Evolutionary conservation across 1,140 invertebrate genomes (phyloP).

Genomic region (Archivesica marissinica): DNA sequence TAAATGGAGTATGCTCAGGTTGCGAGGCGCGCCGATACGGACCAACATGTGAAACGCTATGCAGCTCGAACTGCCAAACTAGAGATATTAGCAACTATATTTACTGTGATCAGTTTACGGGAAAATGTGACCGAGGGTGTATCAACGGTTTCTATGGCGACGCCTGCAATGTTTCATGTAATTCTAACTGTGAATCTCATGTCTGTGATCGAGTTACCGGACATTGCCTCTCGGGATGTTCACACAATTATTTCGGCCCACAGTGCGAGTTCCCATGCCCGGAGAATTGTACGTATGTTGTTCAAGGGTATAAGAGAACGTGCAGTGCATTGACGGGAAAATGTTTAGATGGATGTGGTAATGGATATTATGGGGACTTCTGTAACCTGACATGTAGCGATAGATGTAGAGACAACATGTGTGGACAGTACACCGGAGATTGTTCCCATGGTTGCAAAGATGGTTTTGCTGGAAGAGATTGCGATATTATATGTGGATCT

Average conservation of each 20-base stretch:
- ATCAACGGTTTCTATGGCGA: constrained; percentile 22
- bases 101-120: constrained; percentile 34
- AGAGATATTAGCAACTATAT: neutral
- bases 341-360: constrained; percentile 21
- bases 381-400: constrained; percentile 33
- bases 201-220: constrained; percentile 21
- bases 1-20: neutral
- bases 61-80: constrained; percentile 4
- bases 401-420: constrained; percentile 35
- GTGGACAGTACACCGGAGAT: constrained; percentile 11
- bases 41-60: neutral
- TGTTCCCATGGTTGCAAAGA: constrained; percentile 24
- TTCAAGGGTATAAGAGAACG: constrained; percentile 27
- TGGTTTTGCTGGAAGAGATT: constrained; percentile 11
- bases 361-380: constrained; percentile 19
- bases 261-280: constrained; percentile 23
- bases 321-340: neutral
- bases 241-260: constrained; percentile 13
- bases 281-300: neutral
- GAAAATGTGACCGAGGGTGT: constrained; percentile 11
- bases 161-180: constrained; percentile 16
- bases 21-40: constrained; percentile 29
- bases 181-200: constrained; percentile 13
- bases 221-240: constrained; percentile 23
- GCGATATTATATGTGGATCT: constrained; percentile 15